Conservation (phyloP, 2,797 vertebrate species). For the Anguilla megastoma region DNA sequence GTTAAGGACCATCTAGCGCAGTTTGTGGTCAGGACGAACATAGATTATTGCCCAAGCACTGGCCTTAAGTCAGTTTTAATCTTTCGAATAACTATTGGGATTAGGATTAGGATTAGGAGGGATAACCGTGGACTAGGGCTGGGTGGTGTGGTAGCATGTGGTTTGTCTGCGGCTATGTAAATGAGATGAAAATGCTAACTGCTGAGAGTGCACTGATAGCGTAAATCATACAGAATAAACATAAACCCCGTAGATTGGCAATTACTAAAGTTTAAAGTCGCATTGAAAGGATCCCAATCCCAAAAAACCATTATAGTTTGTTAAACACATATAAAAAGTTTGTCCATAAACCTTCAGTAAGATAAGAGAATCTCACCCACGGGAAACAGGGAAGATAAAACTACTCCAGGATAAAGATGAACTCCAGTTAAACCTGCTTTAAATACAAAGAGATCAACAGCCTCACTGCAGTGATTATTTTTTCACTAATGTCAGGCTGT, state of each 20-base stretch:
- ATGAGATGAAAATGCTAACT: background rate
- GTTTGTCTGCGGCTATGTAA: background rate
- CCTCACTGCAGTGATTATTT: background rate
- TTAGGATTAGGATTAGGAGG: background rate
- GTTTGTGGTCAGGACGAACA: background rate
- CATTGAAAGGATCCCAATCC: background rate
- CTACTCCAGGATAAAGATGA: background rate
- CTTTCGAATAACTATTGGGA: background rate
- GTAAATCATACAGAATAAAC: background rate
- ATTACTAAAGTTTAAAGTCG: background rate
- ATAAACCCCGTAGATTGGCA: background rate
- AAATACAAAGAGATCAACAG: background rate
- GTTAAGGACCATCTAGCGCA: background rate
- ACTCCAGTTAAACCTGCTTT: background rate
- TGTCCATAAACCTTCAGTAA: background rate
- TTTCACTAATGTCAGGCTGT: background rate
- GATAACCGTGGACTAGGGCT: background rate
- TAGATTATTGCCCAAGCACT: background rate
- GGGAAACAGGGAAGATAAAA: background rate
- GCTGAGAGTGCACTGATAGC: background rate
- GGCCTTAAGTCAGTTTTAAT: background rate
- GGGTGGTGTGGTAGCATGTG: background rate
- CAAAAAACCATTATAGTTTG: background rate
- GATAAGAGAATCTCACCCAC: background rate
- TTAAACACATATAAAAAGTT: background rate